These are phyloP conservation scores for Heliopora coerulea DNA, from an alignment of 92 coral and sea anemone species.

Conservation along the genomic window DNA sequence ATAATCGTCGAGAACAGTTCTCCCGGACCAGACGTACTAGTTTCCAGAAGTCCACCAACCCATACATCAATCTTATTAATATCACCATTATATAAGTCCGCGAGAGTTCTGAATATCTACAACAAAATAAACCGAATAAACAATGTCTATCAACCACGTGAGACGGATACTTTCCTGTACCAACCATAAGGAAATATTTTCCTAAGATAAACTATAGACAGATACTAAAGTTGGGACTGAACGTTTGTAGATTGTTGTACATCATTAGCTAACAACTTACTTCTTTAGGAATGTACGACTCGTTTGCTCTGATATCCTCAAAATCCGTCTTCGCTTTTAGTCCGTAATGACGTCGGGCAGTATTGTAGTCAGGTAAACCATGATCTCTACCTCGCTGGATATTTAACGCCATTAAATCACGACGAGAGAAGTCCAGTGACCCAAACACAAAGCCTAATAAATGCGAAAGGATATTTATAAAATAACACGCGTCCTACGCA, in stretches of 20 bases:
- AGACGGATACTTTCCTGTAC: too few species aligned
- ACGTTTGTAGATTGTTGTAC: background rate
- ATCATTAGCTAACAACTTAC: background rate
- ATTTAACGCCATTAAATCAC: constrained; percentile 33
- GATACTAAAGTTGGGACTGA: too few species aligned
- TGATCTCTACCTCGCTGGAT: constrained; percentile 41
- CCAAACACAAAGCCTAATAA: constrained; percentile 24
- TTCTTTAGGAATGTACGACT: background rate
- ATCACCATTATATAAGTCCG: background rate
- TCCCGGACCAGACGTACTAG: constrained; percentile 16
- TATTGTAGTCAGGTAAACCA: constrained; percentile 32
- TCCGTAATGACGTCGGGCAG: constrained; percentile 27
- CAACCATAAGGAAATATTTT: too few species aligned
- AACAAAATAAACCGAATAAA: background rate
- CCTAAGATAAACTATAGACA: too few species aligned
- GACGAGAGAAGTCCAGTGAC: constrained; percentile 36
- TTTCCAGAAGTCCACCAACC: constrained; percentile 35
- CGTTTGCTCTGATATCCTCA: constrained; percentile 11
- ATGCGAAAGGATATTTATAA: too few species aligned
- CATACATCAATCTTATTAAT: constrained; percentile 19
- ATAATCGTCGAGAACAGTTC: constrained; percentile 18
- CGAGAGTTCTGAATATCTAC: background rate
- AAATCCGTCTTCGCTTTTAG: background rate
- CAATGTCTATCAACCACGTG: background rate
- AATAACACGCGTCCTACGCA: too few species aligned